A percentile compares a stretch with the other conserved stretches of the same genome.
These are phyloP conservation scores for Metacarcinus magister DNA, from an alignment of 2,888 invertebrate species.

Conservation along the genomic window DNA sequence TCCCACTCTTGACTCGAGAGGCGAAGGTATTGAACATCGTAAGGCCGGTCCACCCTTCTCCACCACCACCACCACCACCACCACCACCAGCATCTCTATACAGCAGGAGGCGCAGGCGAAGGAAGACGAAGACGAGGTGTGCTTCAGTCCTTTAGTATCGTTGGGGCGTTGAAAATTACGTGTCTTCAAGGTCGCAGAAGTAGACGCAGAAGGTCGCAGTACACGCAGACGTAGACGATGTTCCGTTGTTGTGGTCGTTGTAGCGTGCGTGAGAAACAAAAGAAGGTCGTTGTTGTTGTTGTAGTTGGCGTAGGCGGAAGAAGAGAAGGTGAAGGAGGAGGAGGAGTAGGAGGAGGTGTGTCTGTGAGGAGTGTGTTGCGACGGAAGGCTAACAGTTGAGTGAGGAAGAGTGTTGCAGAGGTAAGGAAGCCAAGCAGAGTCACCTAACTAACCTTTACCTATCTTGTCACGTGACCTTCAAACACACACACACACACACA, in stretches of 20 bases:
- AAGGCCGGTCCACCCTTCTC: not conserved
- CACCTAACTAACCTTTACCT: not conserved
- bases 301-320: not conserved
- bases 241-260: not conserved
- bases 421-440: conserved; percentile 4
- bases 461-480: not conserved
- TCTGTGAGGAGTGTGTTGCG: not conserved
- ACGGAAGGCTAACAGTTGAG: not conserved
- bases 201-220: not conserved
- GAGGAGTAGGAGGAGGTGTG: not conserved
- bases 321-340: not conserved
- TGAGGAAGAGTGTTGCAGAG: not conserved
- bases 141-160: too few species aligned
- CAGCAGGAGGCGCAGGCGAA: not conserved
- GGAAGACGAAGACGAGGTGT: not conserved
- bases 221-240: not conserved
- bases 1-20: not conserved
- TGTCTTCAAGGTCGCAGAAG: not conserved
- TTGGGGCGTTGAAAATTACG: too few species aligned
- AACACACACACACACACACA: not conserved
- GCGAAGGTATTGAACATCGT: not conserved
- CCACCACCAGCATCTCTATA: not conserved
- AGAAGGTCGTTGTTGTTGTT: too few species aligned
- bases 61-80: not conserved
- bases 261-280: too few species aligned